Evolutionary conservation across 2,888 invertebrate genomes (phyloP).

Genomic region (Euzophera pinguis): DNA sequence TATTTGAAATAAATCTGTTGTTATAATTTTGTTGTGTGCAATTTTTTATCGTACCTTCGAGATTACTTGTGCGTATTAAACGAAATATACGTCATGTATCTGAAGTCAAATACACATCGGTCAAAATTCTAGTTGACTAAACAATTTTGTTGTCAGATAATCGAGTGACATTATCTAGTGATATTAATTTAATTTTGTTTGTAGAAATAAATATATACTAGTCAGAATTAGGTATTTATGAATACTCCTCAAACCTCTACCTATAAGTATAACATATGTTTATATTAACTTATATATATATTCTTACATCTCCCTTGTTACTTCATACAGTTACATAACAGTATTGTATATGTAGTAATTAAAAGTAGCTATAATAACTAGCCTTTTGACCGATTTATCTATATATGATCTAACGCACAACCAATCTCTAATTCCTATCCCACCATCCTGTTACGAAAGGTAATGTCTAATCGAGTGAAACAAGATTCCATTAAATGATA

Average conservation of each 20-base stretch:
- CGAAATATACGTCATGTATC: constrained; percentile 25
- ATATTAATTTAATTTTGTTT: constrained; percentile 74
- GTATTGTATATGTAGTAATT: constrained; percentile 53
- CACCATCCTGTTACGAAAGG: constrained; percentile 26
- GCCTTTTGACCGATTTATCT: constrained; percentile 77
- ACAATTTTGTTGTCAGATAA: constrained; percentile 47
- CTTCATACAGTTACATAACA: constrained; percentile 43
- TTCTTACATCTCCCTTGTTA: constrained; percentile 36
- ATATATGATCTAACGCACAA: constrained; percentile 73
- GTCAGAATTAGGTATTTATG: constrained; percentile 67
- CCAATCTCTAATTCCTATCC: constrained; percentile 44
- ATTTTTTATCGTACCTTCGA: constrained; percentile 66
- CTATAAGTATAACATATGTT: constrained; percentile 47
- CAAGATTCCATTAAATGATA: constrained; percentile 35
- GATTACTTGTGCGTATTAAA: constrained; percentile 64
- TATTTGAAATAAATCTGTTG: constrained; percentile 79
- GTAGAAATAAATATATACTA: constrained; percentile 67
- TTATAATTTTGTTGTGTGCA: constrained; percentile 69
- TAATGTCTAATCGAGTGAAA: constrained; percentile 23
- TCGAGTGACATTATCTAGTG: constrained; percentile 77
- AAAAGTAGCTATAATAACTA: constrained; percentile 60
- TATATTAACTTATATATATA: constrained; percentile 37
- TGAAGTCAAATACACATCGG: constrained; percentile 49
- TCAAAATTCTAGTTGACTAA: constrained; percentile 68
- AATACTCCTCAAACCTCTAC: constrained; percentile 45